Percentiles rank a stretch among this genome's conserved stretches.
Evolutionary conservation across 2,888 invertebrate genomes (phyloP).

Genomic region (Calliopum simillimum): DNA sequence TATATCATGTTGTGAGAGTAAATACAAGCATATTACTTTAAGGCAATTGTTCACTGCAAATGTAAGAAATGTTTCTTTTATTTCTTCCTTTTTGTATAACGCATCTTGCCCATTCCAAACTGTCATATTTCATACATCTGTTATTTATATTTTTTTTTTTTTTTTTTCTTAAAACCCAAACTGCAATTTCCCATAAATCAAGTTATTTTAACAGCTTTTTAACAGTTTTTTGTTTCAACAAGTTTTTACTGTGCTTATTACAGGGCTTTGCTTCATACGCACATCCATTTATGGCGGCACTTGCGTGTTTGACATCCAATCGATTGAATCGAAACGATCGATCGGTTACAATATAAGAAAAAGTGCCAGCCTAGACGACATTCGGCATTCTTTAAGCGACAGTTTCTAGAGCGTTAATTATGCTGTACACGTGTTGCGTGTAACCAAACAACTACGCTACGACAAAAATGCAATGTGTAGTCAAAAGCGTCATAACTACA

Average conservation of each 20-base stretch:
- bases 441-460: constrained; percentile 38
- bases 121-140: constrained; percentile 8
- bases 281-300: constrained; percentile 14
- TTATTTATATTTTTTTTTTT: no score
- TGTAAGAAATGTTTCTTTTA: constrained; percentile 2
- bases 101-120: neutral
- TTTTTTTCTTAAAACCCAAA: neutral
- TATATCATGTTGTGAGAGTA: no score
- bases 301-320: constrained; percentile 22
- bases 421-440: constrained; percentile 48
- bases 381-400: constrained; percentile 23
- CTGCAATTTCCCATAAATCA: constrained; percentile 11
- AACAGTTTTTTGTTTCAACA: neutral
- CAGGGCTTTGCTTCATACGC: neutral
- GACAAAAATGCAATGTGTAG: neutral
- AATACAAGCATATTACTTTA: no score
- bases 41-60: no score
- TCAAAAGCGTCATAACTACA: constrained; percentile 17
- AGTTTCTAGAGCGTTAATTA: constrained; percentile 39
- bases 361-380: neutral
- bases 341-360: constrained; percentile 22
- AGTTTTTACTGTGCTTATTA: constrained; percentile 1
- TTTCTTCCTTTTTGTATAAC: neutral
- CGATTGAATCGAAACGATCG: constrained; percentile 16
- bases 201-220: constrained; percentile 20